Evolutionary conservation across 2,797 vertebrate species (phyloP).

Genomic region (Cynopterus sphinx): DNA sequence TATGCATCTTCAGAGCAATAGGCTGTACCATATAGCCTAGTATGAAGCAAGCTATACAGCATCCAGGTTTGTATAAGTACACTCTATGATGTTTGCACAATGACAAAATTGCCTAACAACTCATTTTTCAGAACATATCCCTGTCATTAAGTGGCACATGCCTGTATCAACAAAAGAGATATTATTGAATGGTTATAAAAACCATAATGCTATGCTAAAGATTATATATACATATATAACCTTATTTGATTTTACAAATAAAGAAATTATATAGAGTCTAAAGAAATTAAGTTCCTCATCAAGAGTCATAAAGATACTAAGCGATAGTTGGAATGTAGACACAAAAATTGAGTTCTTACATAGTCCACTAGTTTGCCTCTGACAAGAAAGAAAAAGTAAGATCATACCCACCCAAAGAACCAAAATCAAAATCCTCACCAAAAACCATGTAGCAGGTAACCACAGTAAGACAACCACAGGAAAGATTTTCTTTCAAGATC

Average conservation of each 20-base stretch:
- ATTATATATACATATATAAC: not conserved
- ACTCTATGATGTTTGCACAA: not conserved
- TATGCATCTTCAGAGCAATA: not conserved
- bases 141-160: not conserved
- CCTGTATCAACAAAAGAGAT: not conserved
- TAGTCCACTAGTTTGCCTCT: not conserved
- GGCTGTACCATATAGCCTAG: too few relatives aligned
- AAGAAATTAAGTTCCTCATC: not conserved
- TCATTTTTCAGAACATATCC: not conserved
- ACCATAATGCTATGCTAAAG: not conserved
- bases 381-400: not conserved
- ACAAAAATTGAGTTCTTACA: not conserved
- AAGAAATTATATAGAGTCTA: not conserved
- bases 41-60: not conserved
- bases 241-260: slow-evolving; percentile 18
- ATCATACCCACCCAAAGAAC: not conserved
- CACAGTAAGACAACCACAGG: not conserved
- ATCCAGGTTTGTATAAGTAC: too few relatives aligned
- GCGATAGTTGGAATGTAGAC: not conserved
- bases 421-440: not conserved
- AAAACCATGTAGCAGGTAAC: not conserved
- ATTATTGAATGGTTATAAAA: not conserved
- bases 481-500: not conserved
- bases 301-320: not conserved
- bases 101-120: not conserved